Percentiles rank a stretch among this genome's conserved stretches.
Conservation (phyloP, 2,113 vertebrate species). For the Tupaia tana region DNA sequence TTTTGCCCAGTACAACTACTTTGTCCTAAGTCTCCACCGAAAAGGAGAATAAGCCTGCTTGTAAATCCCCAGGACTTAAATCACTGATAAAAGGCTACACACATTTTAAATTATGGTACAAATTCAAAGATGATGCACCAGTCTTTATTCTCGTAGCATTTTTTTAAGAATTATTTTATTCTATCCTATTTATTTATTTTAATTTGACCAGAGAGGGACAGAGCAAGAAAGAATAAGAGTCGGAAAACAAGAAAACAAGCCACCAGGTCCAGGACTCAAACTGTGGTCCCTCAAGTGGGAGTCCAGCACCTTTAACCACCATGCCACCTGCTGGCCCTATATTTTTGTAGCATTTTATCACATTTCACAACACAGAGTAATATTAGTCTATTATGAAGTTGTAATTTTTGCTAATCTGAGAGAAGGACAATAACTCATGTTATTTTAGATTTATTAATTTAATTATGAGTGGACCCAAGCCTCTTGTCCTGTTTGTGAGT, state of each 20-base stretch:
- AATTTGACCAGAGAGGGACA: too few species aligned
- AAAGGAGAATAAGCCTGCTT: not conserved
- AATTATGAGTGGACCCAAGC: not conserved
- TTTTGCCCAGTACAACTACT: not conserved
- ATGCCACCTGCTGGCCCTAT: too few species aligned
- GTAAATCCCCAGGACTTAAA: slow-evolving; percentile 14
- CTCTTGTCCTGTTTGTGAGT: slow-evolving; percentile 12
- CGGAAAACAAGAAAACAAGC: too few species aligned
- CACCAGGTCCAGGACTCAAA: too few species aligned
- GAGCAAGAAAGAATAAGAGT: too few species aligned
- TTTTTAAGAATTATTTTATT: not conserved
- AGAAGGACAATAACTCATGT: not conserved
- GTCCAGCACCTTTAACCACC: too few species aligned
- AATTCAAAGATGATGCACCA: not conserved
- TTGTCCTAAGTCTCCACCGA: not conserved
- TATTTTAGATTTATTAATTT: slow-evolving; percentile 9
- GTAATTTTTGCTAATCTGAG: slow-evolving; percentile 51
- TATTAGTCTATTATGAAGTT: not conserved
- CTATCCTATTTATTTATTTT: too few species aligned
- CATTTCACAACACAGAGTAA: not conserved
- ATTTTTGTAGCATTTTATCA: not conserved
- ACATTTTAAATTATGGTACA: not conserved
- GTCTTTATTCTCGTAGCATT: not conserved
- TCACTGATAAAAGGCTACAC: not conserved
- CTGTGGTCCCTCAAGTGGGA: too few species aligned